A percentile compares a stretch with the other conserved stretches of the same genome.
phyloP scores from a whole-genome alignment of 2,113 vertebrate species.

The Bubalus kerabau region DNA sequence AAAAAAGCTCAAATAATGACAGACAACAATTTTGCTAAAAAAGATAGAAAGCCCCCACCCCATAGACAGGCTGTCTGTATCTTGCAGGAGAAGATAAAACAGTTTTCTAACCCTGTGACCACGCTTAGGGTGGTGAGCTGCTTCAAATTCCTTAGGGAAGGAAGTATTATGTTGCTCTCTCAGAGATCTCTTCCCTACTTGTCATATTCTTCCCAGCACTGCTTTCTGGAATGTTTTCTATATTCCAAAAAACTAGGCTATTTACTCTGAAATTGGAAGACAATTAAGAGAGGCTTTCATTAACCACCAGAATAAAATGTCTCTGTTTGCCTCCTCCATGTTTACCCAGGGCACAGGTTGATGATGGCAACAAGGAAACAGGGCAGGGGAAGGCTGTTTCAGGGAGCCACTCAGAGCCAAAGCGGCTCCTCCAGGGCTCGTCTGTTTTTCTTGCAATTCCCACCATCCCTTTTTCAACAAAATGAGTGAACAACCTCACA shows the following conservation, averaged over 20 bases:
- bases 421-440: not conserved
- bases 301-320: not conserved
- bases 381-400: not conserved
- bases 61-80: not conserved
- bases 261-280: not conserved
- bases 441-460: not conserved
- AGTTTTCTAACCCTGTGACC: not conserved
- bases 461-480: not conserved
- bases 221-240: not conserved
- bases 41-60: not conserved
- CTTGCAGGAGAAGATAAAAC: not conserved
- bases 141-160: not conserved
- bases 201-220: not conserved
- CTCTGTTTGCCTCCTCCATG: not conserved
- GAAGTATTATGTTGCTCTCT: not conserved
- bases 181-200: not conserved
- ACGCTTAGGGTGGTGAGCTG: not conserved
- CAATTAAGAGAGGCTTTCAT: not conserved
- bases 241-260: not conserved
- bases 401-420: not conserved
- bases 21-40: not conserved
- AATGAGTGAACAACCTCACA: conserved; percentile 12
- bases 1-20: not conserved
- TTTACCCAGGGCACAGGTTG: not conserved
- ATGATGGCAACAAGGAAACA: not conserved